A percentile compares a stretch with the other conserved stretches of the same genome.
These are phyloP conservation scores for Papilio gigon DNA, from an alignment of 2,888 invertebrate genomes.

Conservation along the genomic window DNA sequence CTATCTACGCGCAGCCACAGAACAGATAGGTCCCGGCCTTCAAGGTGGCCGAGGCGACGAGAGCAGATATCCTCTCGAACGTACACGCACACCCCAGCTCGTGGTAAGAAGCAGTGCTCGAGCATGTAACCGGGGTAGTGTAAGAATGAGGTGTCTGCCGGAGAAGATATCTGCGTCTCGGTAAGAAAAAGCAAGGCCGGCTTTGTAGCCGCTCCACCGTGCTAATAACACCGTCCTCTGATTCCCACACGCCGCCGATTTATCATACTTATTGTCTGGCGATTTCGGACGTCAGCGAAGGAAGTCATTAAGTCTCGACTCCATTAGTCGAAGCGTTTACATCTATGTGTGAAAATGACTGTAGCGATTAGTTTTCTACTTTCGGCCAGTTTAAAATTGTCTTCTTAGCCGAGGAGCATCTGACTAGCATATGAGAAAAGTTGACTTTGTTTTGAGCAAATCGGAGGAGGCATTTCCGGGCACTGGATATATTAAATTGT, in stretches of 20 bases:
- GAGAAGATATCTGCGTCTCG: constrained; percentile 36
- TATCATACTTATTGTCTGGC: constrained; percentile 78
- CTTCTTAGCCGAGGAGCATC: too few relatives aligned
- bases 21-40: constrained; percentile 28
- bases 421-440: too few relatives aligned
- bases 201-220: constrained; percentile 68
- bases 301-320: constrained; percentile 72
- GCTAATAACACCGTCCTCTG: constrained; percentile 65
- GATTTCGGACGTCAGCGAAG: constrained; percentile 77
- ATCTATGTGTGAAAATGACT: constrained; percentile 57
- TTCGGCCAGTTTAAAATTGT: neutral
- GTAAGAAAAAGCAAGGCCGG: constrained; percentile 50
- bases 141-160: constrained; percentile 21
- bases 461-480: too few relatives aligned
- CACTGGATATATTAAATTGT: too few relatives aligned
- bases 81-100: constrained; percentile 25
- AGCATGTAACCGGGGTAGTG: constrained; percentile 25
- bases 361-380: neutral
- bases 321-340: constrained; percentile 61
- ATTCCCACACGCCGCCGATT: constrained; percentile 78
- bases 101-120: constrained; percentile 25
- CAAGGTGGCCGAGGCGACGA: constrained; percentile 21
- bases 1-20: constrained; percentile 26
- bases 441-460: too few relatives aligned
- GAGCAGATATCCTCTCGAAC: constrained; percentile 30